phyloP scores from a whole-genome alignment of 2,888 invertebrate species.

The Agonopterix arenella region DNA sequence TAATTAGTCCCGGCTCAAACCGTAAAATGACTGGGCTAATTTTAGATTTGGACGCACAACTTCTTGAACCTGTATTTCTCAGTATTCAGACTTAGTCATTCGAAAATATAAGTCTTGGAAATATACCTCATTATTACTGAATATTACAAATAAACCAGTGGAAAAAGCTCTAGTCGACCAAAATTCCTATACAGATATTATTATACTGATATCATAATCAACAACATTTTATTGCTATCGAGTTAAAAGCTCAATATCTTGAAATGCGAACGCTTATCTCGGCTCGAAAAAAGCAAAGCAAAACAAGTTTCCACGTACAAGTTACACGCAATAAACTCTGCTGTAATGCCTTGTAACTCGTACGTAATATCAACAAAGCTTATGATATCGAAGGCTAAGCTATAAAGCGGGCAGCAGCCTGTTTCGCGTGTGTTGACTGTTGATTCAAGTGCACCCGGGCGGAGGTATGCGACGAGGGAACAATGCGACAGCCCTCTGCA shows the following conservation, averaged over 20 bases:
- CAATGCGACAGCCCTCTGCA: constrained; percentile 14
- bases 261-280: constrained; percentile 2
- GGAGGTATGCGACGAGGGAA: constrained; percentile 29
- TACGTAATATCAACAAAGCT: constrained; percentile 38
- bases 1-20: too few species aligned
- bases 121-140: too few species aligned
- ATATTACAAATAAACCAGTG: too few species aligned
- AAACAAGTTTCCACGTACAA: constrained; percentile 4
- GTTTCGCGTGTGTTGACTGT: constrained; percentile 44
- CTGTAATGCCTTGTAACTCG: constrained; percentile 30
- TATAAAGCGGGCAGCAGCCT: constrained; percentile 23
- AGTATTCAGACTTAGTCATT: too few species aligned
- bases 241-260: neutral
- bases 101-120: too few species aligned
- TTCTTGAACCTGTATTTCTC: too few species aligned
- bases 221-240: too few species aligned
- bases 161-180: too few species aligned
- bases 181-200: too few species aligned
- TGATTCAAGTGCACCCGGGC: constrained; percentile 49
- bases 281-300: neutral
- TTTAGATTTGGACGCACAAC: neutral
- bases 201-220: too few species aligned
- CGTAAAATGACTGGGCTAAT: too few species aligned
- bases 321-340: constrained; percentile 34
- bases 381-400: constrained; percentile 20